phyloP scores from a whole-genome alignment of 1,140 invertebrate genomes.

The Tetragonula clypearis region DNA sequence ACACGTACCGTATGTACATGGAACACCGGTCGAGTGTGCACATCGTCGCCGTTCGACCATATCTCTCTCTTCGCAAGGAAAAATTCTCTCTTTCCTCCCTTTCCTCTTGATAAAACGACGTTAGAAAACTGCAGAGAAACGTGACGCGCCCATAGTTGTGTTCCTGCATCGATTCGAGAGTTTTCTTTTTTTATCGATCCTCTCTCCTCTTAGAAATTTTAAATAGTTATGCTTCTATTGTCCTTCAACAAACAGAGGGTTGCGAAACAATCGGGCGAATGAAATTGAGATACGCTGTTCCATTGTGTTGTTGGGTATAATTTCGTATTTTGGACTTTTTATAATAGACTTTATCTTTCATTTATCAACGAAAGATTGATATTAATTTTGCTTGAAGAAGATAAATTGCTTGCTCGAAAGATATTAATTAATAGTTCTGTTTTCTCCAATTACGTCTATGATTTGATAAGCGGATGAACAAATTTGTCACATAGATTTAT shows the following conservation, averaged over 20 bases:
- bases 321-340: background rate
- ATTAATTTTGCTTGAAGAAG: background rate
- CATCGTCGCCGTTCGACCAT: background rate
- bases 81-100: conserved; percentile 30
- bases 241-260: background rate
- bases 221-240: background rate
- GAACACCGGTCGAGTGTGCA: background rate
- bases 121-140: background rate
- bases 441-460: background rate
- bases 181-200: too few species aligned
- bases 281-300: background rate
- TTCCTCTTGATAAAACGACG: background rate
- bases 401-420: background rate
- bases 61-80: conserved; percentile 19
- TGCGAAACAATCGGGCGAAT: background rate
- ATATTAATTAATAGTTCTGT: background rate
- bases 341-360: background rate
- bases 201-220: background rate
- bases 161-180: background rate
- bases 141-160: background rate
- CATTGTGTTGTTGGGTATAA: background rate
- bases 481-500: too few species aligned
- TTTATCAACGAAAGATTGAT: background rate
- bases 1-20: too few species aligned
- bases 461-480: too few species aligned